phyloP scores from a whole-genome alignment of 2,797 vertebrate species.

The Betta splendens region DNA sequence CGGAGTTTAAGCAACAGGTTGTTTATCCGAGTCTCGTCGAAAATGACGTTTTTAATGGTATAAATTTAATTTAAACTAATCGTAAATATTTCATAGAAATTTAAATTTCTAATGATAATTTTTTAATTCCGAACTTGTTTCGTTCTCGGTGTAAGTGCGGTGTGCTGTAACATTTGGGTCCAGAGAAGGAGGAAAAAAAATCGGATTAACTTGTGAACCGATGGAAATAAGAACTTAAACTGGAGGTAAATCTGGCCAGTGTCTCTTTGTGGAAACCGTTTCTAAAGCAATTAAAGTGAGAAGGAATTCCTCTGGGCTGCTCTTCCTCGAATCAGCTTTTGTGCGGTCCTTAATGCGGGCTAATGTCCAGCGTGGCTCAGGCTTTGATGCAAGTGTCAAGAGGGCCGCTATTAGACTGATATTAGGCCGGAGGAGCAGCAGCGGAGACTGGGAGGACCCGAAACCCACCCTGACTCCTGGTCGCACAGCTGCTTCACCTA shows the following conservation, averaged over 20 bases:
- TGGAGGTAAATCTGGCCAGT: constrained; percentile 91
- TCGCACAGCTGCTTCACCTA: not conserved
- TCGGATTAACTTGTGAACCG: constrained; percentile 96
- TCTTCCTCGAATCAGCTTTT: constrained; percentile 91
- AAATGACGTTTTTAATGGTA: not conserved
- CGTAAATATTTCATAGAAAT: not conserved
- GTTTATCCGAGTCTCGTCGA: not conserved
- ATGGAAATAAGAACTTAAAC: constrained; percentile 95
- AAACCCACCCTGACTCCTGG: constrained; percentile 8
- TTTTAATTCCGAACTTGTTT: not conserved
- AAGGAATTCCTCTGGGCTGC: constrained; percentile 92
- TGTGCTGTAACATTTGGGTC: constrained; percentile 69
- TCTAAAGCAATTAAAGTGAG: constrained; percentile 97
- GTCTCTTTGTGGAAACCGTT: constrained; percentile 93
- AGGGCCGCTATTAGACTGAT: constrained; percentile 62
- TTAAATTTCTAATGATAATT: not conserved
- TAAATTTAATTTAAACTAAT: not conserved
- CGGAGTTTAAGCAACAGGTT: constrained; percentile 56
- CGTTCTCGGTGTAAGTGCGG: constrained; percentile 40
- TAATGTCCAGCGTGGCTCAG: constrained; percentile 86
- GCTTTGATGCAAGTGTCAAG: constrained; percentile 82
- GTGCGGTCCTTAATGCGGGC: constrained; percentile 85
- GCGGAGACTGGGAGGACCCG: constrained; percentile 10
- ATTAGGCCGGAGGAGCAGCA: constrained; percentile 50
- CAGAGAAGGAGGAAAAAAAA: constrained; percentile 83